A percentile compares a stretch with the other conserved stretches of the same genome.
phyloP scores from a whole-genome alignment of 2,888 invertebrate genomes.

The Troides aeacus region DNA sequence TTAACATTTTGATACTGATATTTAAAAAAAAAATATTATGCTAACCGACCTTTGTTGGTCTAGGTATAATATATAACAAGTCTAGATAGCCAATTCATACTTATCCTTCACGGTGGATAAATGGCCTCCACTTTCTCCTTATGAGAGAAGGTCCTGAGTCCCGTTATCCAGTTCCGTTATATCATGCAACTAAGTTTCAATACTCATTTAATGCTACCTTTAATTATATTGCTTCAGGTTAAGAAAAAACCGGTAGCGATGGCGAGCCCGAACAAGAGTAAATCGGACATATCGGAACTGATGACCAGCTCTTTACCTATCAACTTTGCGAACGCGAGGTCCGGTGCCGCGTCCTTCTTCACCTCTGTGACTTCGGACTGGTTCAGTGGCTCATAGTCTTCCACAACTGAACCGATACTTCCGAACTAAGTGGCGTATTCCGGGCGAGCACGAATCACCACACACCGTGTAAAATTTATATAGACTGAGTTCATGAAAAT shows the following conservation, averaged over 20 bases:
- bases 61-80: too few relatives aligned
- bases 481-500: too few relatives aligned
- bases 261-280: conserved; percentile 60
- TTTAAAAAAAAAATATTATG: too few relatives aligned
- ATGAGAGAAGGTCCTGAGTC: too few relatives aligned
- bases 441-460: too few relatives aligned
- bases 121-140: too few relatives aligned
- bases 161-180: background rate
- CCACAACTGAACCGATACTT: background rate
- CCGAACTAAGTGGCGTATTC: background rate
- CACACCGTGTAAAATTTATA: too few relatives aligned
- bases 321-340: conserved; percentile 81
- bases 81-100: too few relatives aligned
- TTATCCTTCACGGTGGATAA: too few relatives aligned
- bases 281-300: conserved; percentile 61
- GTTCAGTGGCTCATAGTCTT: conserved; percentile 78
- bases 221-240: conserved; percentile 44
- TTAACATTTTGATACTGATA: too few relatives aligned
- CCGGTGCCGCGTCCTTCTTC: conserved; percentile 89
- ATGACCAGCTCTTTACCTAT: conserved; percentile 68
- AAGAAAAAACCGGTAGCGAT: conserved; percentile 69
- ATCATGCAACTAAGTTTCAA: background rate
- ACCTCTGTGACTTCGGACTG: conserved; percentile 91
- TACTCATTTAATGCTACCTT: background rate
- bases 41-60: too few relatives aligned